phyloP scores from a whole-genome alignment of 1,140 invertebrate species.

The Zaprionus gabonicus region DNA sequence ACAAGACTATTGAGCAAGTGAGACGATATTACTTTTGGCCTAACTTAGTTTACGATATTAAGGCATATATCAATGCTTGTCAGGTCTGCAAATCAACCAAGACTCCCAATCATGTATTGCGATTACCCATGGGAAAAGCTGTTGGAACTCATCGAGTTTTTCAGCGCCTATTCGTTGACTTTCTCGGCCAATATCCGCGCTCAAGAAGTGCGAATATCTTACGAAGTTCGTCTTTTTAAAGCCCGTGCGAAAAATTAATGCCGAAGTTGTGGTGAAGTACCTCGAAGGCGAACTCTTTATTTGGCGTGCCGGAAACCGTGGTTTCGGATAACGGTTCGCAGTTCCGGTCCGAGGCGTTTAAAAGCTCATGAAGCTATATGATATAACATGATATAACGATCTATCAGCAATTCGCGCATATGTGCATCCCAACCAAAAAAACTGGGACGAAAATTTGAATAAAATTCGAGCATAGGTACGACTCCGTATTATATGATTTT shows the following conservation, averaged over 20 bases:
- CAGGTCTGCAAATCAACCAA: too few relatives aligned
- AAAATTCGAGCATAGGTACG: neutral
- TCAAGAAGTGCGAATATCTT: conserved; percentile 16
- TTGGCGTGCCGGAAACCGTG: neutral
- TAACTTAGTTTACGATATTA: too few relatives aligned
- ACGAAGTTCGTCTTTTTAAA: conserved; percentile 8
- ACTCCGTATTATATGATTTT: too few relatives aligned
- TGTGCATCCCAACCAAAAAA: neutral
- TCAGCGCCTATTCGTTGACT: too few relatives aligned
- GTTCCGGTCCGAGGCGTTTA: neutral
- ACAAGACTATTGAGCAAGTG: too few relatives aligned
- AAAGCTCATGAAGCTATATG: neutral
- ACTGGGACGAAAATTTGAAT: neutral
- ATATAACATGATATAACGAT: neutral
- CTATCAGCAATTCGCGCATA: neutral
- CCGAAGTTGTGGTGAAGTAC: neutral
- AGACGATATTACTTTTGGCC: too few relatives aligned
- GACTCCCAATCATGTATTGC: too few relatives aligned
- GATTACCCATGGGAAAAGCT: too few relatives aligned
- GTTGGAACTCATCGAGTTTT: too few relatives aligned
- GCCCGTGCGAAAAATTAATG: neutral
- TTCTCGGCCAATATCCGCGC: conserved; percentile 36
- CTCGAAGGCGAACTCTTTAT: neutral
- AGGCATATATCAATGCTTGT: too few relatives aligned
- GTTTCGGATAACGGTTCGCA: neutral